phyloP scores from a whole-genome alignment of 2,113 vertebrate genomes.

The Epinephelus cyanopodus region DNA sequence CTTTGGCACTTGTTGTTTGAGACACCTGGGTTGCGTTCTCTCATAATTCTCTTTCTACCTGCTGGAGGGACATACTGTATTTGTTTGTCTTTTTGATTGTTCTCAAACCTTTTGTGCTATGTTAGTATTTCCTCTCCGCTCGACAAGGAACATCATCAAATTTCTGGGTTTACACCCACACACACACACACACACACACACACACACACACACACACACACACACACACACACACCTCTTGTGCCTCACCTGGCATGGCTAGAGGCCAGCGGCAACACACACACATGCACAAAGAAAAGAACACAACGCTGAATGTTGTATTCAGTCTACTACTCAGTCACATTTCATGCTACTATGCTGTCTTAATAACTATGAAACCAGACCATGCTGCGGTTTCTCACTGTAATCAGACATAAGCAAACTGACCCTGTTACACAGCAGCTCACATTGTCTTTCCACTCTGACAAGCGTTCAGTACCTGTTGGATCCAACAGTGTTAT shows the following conservation, averaged over 20 bases:
- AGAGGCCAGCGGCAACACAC: constrained; percentile 32
- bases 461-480: constrained; percentile 22
- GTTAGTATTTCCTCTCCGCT: constrained; percentile 68
- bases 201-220: constrained; percentile 56
- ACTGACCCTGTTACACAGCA: constrained; percentile 25
- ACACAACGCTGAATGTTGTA: constrained; percentile 38
- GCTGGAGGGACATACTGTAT: constrained; percentile 53
- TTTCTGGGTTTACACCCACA: constrained; percentile 73
- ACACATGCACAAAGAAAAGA: constrained; percentile 45
- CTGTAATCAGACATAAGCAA: constrained; percentile 43
- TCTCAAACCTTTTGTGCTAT: constrained; percentile 72
- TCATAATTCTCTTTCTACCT: constrained; percentile 64
- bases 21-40: constrained; percentile 69
- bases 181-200: constrained; percentile 41
- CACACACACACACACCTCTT: constrained; percentile 42
- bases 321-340: constrained; percentile 45
- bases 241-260: constrained; percentile 66
- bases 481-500: constrained; percentile 27
- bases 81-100: constrained; percentile 76
- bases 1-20: constrained; percentile 66
- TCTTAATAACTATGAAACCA: constrained; percentile 62
- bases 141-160: constrained; percentile 72
- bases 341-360: constrained; percentile 49
- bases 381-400: constrained; percentile 52
- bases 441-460: constrained; percentile 29